Evolutionary conservation across 1,140 invertebrate genomes (phyloP).

Genomic region (Procambarus clarkii): DNA sequence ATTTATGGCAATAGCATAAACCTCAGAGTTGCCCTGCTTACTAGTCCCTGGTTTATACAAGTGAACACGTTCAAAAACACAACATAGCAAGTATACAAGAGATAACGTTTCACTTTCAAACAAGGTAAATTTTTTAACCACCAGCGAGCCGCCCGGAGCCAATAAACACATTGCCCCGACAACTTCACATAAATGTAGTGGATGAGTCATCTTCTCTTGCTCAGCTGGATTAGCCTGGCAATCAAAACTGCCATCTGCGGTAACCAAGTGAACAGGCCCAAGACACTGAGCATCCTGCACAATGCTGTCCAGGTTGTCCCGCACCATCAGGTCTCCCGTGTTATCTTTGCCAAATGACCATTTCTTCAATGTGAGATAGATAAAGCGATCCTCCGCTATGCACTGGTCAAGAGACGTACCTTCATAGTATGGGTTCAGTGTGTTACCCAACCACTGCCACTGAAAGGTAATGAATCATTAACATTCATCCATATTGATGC

Average conservation of each 20-base stretch:
- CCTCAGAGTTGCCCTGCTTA: conserved; percentile 95
- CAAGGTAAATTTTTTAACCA: conserved; percentile 95
- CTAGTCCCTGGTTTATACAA: conserved; percentile 93
- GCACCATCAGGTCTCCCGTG: conserved; percentile 87
- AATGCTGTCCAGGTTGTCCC: conserved; percentile 82
- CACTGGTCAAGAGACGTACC: conserved; percentile 84
- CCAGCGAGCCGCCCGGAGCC: conserved; percentile 82
- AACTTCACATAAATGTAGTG: conserved; percentile 89
- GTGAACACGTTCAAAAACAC: conserved; percentile 83
- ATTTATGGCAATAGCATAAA: conserved; percentile 88
- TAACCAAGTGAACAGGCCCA: conserved; percentile 80
- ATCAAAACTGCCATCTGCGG: conserved; percentile 95
- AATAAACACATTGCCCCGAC: conserved; percentile 77
- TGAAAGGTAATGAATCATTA: conserved; percentile 75
- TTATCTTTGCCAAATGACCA: conserved; percentile 92
- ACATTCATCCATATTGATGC: too few species aligned
- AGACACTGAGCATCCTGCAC: conserved; percentile 75
- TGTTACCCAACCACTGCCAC: conserved; percentile 91
- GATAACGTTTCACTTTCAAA: conserved; percentile 89
- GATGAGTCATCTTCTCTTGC: conserved; percentile 87
- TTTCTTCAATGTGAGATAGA: conserved; percentile 84
- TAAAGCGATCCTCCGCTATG: conserved; percentile 91
- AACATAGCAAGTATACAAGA: conserved; percentile 87
- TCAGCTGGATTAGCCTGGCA: conserved; percentile 88
- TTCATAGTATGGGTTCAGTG: conserved; percentile 94